Conservation (phyloP, 2,888 invertebrate species). For the Eilema caniola region DNA sequence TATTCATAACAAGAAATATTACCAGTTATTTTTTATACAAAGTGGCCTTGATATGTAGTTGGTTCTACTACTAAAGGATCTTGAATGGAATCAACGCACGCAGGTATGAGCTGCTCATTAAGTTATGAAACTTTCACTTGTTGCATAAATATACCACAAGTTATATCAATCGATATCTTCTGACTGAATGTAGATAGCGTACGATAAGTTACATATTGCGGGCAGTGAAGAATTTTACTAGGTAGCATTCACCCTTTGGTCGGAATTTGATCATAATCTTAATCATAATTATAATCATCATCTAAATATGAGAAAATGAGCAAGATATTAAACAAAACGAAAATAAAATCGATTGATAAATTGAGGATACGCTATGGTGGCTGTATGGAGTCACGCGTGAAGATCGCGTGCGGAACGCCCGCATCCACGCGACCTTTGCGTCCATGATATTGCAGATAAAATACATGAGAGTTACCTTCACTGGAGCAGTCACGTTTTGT, state of each 20-base stretch:
- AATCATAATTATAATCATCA: too few relatives aligned
- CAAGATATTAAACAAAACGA: not conserved
- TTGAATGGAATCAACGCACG: not conserved
- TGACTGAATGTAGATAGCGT: not conserved
- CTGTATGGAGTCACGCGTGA: not conserved
- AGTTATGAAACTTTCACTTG: conserved; percentile 5
- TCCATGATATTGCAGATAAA: too few relatives aligned
- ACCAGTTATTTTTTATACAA: conserved; percentile 1
- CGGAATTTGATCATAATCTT: not conserved
- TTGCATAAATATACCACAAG: not conserved
- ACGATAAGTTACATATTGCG: not conserved
- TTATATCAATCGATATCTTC: not conserved
- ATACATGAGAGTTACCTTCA: too few relatives aligned
- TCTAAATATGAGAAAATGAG: too few relatives aligned
- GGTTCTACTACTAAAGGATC: not conserved
- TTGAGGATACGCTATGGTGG: not conserved
- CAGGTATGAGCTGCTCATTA: not conserved
- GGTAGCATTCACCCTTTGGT: not conserved
- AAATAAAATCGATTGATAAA: not conserved
- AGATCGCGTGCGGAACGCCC: not conserved
- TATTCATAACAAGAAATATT: not conserved
- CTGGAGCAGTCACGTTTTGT: too few relatives aligned
- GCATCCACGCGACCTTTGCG: too few relatives aligned
- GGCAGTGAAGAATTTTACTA: not conserved
- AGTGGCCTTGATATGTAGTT: not conserved